Conservation (phyloP, 2,888 invertebrate genomes). For the Chelonus formosanus region DNA sequence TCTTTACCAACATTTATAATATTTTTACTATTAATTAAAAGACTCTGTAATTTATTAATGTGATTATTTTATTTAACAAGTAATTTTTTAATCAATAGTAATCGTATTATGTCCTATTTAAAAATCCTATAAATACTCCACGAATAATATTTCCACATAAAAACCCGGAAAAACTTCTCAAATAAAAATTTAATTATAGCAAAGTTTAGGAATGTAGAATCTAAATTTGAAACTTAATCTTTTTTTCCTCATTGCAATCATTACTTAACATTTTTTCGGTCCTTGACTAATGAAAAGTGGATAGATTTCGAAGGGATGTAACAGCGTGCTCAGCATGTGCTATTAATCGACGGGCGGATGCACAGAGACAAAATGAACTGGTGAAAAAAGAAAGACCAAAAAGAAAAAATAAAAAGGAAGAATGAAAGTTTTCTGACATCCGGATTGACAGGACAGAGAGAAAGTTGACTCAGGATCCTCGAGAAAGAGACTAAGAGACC, state of each 20-base stretch:
- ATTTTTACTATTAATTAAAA: no score
- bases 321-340: slow-evolving; percentile 29
- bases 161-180: no score
- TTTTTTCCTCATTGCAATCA: not conserved
- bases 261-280: not conserved
- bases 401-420: slow-evolving; percentile 8
- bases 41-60: no score
- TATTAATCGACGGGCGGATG: slow-evolving; percentile 14
- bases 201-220: not conserved
- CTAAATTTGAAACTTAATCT: not conserved
- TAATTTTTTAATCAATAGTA: no score
- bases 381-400: not conserved
- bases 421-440: slow-evolving; percentile 23
- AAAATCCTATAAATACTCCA: no score
- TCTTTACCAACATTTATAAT: no score
- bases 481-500: not conserved
- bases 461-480: slow-evolving; percentile 1
- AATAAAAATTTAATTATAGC: no score
- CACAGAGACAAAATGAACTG: slow-evolving; percentile 14
- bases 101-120: no score
- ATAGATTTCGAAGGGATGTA: slow-evolving; percentile 9
- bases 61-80: no score
- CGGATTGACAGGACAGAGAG: slow-evolving; percentile 13
- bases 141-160: no score
- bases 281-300: not conserved